Percentiles rank a stretch among this genome's conserved stretches.
Evolutionary conservation across 2,113 vertebrate genomes (phyloP).

Genomic region (Dipodomys ordii): DNA sequence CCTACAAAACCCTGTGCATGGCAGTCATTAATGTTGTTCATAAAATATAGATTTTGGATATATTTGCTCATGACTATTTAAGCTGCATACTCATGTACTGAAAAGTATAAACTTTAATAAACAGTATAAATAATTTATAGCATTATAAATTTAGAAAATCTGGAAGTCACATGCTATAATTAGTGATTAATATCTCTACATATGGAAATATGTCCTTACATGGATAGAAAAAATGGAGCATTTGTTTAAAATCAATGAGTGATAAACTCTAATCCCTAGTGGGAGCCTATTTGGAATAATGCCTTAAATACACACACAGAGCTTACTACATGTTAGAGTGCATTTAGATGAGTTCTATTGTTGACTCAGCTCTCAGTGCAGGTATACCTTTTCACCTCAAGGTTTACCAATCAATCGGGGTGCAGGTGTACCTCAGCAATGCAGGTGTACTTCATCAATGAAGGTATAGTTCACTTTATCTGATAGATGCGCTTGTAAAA

Average conservation of each 20-base stretch:
- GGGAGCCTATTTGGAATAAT: not conserved
- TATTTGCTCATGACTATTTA: constrained; percentile 31
- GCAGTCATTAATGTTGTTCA: not conserved
- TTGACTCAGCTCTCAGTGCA: not conserved
- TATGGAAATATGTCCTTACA: constrained; percentile 53
- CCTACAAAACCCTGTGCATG: not conserved
- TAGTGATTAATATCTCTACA: constrained; percentile 28
- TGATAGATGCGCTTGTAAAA: constrained; percentile 24
- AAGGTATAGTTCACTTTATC: constrained; percentile 49
- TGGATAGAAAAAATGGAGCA: constrained; percentile 50
- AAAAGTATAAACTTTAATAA: constrained; percentile 39
- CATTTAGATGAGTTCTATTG: not conserved
- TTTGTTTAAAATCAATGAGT: constrained; percentile 50
- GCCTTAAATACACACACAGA: not conserved
- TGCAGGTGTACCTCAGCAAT: not conserved
- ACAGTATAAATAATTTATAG: constrained; percentile 55
- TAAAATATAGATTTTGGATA: not conserved
- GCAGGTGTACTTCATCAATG: constrained; percentile 30
- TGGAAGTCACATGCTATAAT: constrained; percentile 30
- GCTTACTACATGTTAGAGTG: not conserved
- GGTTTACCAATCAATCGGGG: too few species aligned
- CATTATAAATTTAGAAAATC: constrained; percentile 54
- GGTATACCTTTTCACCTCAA: not conserved
- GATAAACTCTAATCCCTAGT: constrained; percentile 49
- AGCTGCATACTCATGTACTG: not conserved